Evolutionary conservation across 2,797 vertebrate genomes (phyloP), one percentile per base, ranked within the genome.

Genomic region (Coregonus ussuriensis): DNA sequence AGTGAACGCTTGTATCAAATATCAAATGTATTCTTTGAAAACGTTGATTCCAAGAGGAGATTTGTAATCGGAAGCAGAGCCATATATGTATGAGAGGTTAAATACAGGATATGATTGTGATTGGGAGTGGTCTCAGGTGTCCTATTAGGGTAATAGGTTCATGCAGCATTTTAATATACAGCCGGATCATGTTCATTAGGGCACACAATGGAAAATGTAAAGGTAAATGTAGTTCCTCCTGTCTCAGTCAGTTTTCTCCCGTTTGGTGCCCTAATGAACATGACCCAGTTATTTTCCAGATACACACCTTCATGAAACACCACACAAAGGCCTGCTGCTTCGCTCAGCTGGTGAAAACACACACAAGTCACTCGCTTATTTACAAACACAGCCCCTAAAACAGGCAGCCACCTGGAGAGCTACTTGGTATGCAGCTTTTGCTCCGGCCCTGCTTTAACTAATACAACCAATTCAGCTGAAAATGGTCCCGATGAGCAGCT

Each of bases 311-410:
- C 65, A 74, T 54, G 18, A 21, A 69, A 35, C 9, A 56, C 29
- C 71, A 53, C 47, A 47, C 59, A 63, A 54, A 54, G 16, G 53
- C 37, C 15, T 62, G 72, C 41, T 1, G 47, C 33, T 0, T 2
- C 16, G 4, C 56, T n/a, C 56, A 59, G 56, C 41, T 29, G 11
- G 65, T 73, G 25, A 69, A 70, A 71, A 68, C 25, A 25, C 41
- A 77, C 56, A 59, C 76, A 74, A 35, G 66, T 35, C 51, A 75
- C 71, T 68, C 18, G 54, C 35, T 54, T 74, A 75, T 75, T 80
- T 65, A 77, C 52, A 82, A 52, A 71, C 63, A 77, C 69, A 84
- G 62, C 72, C 77, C 75, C 81, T 73, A 76, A 72, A 35, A 47
- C 31, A 56, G 82, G 71, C 75, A 7, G 56, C n/a, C 56, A 59